These are phyloP conservation scores for Erinaceus europaeus DNA, from an alignment of 2,113 vertebrate genomes.

Conservation along the genomic window DNA sequence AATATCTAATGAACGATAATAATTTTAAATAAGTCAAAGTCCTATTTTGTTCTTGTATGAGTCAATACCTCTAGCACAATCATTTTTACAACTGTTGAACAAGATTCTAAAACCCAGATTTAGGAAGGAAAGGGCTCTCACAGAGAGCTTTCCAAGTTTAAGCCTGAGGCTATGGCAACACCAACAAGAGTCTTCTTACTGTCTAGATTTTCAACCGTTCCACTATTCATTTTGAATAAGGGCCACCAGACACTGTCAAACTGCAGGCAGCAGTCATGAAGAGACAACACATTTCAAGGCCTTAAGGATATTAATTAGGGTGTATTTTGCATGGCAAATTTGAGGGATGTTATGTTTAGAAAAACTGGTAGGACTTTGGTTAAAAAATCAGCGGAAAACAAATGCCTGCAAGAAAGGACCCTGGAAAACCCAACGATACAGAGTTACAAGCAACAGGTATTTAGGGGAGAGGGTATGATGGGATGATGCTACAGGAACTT, in stretches of 20 bases:
- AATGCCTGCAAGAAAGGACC: constrained; percentile 62
- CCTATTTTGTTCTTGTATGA: not conserved
- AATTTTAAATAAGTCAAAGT: too few species aligned
- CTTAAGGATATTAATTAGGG: not conserved
- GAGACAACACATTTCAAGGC: not conserved
- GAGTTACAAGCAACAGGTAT: constrained; percentile 78
- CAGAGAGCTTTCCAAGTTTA: not conserved
- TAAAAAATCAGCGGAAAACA: constrained; percentile 60
- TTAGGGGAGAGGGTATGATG: not conserved
- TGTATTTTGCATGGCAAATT: not conserved
- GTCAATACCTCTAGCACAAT: not conserved
- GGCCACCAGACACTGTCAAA: not conserved
- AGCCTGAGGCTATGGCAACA: not conserved
- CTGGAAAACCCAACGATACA: constrained; percentile 79
- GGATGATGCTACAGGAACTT: not conserved
- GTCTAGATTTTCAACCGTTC: constrained; percentile 56
- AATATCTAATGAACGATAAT: not conserved
- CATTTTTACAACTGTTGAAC: not conserved
- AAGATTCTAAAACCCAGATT: not conserved
- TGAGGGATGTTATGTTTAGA: constrained; percentile 76
- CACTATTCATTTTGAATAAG: constrained; percentile 72
- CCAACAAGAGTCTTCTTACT: constrained; percentile 52
- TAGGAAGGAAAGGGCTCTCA: not conserved
- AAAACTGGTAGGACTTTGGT: constrained; percentile 75
- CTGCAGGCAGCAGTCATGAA: not conserved